These are phyloP conservation scores for Orthosia gothica DNA, from an alignment of 2,888 invertebrate species.

Conservation along the genomic window DNA sequence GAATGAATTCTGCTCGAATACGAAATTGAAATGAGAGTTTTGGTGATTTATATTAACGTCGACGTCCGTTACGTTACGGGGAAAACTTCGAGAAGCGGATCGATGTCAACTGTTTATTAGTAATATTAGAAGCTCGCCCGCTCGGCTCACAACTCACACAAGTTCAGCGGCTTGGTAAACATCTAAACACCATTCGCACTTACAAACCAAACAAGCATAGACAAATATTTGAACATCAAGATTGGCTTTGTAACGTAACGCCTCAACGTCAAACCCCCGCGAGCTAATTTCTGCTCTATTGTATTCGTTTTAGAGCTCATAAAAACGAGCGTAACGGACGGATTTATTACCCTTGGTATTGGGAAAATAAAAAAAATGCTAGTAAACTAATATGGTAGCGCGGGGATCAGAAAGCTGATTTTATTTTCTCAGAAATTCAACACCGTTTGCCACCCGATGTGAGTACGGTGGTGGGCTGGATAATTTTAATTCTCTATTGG, in stretches of 20 bases:
- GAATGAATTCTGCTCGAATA: slow-evolving; percentile 81
- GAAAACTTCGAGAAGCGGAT: slow-evolving; percentile 75
- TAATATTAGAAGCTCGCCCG: slow-evolving; percentile 81
- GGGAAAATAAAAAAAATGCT: slow-evolving; percentile 76
- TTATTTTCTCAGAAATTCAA: slow-evolving; percentile 85
- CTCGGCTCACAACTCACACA: slow-evolving; percentile 80
- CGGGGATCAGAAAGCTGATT: slow-evolving; percentile 83
- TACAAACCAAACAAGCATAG: slow-evolving; percentile 89
- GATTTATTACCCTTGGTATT: slow-evolving; percentile 73
- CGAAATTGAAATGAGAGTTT: slow-evolving; percentile 72
- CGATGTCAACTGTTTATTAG: slow-evolving; percentile 87
- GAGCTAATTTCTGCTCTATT: slow-evolving; percentile 80
- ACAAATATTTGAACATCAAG: slow-evolving; percentile 89
- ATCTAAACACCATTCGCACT: slow-evolving; percentile 91
- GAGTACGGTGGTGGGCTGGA: slow-evolving; percentile 57
- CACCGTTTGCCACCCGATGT: slow-evolving; percentile 71
- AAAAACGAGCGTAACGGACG: slow-evolving; percentile 62
- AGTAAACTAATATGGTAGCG: slow-evolving; percentile 87
- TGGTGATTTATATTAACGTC: slow-evolving; percentile 63
- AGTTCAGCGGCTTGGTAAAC: slow-evolving; percentile 89
- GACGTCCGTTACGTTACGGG: slow-evolving; percentile 58
- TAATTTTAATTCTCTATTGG: slow-evolving; percentile 45
- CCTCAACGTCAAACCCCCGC: slow-evolving; percentile 71
- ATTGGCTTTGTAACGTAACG: slow-evolving; percentile 84
- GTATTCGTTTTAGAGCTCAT: slow-evolving; percentile 73